phyloP scores from a whole-genome alignment of 2,888 invertebrate species.

The Pristionchus japonicus region DNA sequence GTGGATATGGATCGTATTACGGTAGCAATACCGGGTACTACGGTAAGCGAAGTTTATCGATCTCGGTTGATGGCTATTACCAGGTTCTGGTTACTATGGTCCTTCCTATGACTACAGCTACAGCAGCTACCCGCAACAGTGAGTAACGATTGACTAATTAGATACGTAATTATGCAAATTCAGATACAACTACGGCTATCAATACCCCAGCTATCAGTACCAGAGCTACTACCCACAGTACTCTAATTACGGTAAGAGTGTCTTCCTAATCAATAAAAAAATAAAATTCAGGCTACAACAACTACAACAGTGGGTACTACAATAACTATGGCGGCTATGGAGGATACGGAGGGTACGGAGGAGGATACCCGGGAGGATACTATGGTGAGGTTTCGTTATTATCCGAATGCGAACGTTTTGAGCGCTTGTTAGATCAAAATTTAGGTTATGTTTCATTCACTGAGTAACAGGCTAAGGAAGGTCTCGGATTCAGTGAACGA shows the following conservation, averaged over 20 bases:
- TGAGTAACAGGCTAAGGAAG: too few relatives aligned
- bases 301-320: slow-evolving; percentile 1
- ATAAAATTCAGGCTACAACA: neutral
- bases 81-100: slow-evolving; percentile 5
- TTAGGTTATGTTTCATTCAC: neutral
- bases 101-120: neutral
- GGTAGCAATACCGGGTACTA: neutral
- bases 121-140: slow-evolving; percentile 14
- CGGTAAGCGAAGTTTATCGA: neutral
- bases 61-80: neutral
- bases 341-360: neutral
- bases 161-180: neutral
- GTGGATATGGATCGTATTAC: slow-evolving; percentile 43
- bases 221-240: neutral
- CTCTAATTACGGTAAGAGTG: neutral
- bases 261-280: neutral
- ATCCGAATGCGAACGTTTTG: too few relatives aligned
- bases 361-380: neutral
- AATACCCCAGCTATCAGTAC: neutral
- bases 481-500: too few relatives aligned
- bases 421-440: neutral
- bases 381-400: too few relatives aligned
- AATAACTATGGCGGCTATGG: slow-evolving; percentile 39
- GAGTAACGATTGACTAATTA: neutral
- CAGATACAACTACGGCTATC: slow-evolving; percentile 29